Conservation (phyloP, 2,797 vertebrate genomes). For the Sebastes reedi region DNA sequence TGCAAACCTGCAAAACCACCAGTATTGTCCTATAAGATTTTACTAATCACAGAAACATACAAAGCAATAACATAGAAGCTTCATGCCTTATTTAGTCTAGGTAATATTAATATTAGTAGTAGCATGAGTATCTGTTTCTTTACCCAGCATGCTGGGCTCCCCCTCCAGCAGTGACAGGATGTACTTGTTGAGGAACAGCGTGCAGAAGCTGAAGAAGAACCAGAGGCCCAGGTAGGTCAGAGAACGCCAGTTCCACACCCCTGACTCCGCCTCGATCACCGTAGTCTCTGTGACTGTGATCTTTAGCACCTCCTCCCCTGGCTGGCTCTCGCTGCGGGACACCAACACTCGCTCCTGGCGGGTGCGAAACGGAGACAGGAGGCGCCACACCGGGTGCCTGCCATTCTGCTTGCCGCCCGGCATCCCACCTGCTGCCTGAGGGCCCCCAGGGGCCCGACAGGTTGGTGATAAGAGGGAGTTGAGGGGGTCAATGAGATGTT, state of each 20-base stretch:
- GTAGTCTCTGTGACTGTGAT: slow-evolving; percentile 96
- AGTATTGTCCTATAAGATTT: background rate
- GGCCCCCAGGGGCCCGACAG: slow-evolving; percentile 25
- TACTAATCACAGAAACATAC: background rate
- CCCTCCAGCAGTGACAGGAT: slow-evolving; percentile 94
- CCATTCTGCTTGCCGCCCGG: slow-evolving; percentile 59
- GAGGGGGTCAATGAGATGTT: background rate
- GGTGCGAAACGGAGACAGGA: slow-evolving; percentile 77
- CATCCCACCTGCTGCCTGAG: slow-evolving; percentile 52
- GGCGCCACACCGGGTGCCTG: slow-evolving; percentile 58
- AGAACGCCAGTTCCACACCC: slow-evolving; percentile 89
- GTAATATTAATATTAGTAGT: no score
- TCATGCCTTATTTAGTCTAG: background rate
- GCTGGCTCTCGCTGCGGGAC: slow-evolving; percentile 84
- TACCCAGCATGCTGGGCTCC: slow-evolving; percentile 96
- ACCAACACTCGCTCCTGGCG: slow-evolving; percentile 85
- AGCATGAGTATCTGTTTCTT: background rate
- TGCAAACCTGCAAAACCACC: background rate
- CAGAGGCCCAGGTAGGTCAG: slow-evolving; percentile 89
- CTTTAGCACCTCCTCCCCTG: slow-evolving; percentile 89
- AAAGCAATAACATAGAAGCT: no score
- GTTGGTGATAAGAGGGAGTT: background rate
- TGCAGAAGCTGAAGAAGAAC: slow-evolving; percentile 99
- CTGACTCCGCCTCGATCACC: slow-evolving; percentile 90
- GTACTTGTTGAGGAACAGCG: slow-evolving; percentile 98